A percentile compares a stretch with the other conserved stretches of the same genome.
Evolutionary conservation across 2,888 invertebrate genomes (phyloP).

Genomic region (Lithophane socia): DNA sequence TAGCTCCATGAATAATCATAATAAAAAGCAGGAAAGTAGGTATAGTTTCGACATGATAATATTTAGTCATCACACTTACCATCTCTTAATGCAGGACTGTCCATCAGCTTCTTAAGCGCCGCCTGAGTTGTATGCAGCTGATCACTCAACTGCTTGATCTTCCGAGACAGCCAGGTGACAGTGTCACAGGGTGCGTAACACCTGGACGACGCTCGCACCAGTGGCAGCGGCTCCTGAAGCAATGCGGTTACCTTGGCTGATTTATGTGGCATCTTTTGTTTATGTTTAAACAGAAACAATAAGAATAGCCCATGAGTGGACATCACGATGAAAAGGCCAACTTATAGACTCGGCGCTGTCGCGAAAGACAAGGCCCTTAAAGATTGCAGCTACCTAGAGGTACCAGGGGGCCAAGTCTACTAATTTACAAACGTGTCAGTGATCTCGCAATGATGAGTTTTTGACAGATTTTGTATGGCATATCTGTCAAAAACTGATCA

Average conservation of each 20-base stretch:
- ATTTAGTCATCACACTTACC: conserved; percentile 61
- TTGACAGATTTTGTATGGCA: no score
- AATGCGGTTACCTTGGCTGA: conserved; percentile 55
- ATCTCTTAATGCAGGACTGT: conserved; percentile 77
- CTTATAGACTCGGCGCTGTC: background rate
- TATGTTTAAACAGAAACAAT: background rate
- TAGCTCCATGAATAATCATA: background rate
- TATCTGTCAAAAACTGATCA: no score
- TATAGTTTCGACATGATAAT: no score
- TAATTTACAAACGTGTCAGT: no score
- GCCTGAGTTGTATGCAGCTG: conserved; percentile 88
- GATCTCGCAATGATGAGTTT: no score
- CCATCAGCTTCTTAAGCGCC: conserved; percentile 84
- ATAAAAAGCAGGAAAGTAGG: no score
- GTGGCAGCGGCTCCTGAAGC: conserved; percentile 82
- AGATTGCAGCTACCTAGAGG: no score
- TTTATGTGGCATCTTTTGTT: conserved; percentile 44
- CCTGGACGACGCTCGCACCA: conserved; percentile 86
- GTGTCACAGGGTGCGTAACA: conserved; percentile 92
- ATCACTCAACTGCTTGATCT: conserved; percentile 89
- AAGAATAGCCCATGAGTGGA: background rate
- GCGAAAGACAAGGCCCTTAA: background rate
- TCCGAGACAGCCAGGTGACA: conserved; percentile 90
- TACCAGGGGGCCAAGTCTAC: no score
- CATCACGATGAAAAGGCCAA: background rate